Percentiles rank a stretch among this genome's conserved stretches.
Evolutionary conservation across 2,113 vertebrate species (phyloP).

Genomic region (Calonectris borealis): DNA sequence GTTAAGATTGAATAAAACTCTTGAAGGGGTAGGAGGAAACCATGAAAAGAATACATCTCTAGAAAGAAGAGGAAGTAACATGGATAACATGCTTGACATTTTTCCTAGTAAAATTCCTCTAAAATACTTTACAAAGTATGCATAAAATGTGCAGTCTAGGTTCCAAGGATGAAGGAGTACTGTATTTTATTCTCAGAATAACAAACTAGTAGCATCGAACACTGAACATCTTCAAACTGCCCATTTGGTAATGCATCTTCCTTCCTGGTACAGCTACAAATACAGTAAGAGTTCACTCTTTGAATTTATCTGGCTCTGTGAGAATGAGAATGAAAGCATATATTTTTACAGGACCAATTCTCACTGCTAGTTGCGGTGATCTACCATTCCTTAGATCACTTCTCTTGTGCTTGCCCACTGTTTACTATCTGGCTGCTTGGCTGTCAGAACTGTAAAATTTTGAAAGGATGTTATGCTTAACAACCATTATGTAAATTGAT

Average conservation of each 20-base stretch:
- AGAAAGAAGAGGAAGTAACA: background rate
- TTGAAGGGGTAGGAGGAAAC: rapidly evolving
- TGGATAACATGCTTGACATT: rapidly evolving
- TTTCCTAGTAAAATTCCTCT: background rate
- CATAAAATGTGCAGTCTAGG: background rate
- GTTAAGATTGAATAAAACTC: background rate
- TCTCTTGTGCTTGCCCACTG: background rate
- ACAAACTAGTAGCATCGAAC: background rate
- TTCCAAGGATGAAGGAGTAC: background rate
- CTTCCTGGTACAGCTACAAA: background rate
- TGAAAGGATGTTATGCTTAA: background rate
- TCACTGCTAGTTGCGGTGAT: background rate
- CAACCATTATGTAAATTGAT: background rate
- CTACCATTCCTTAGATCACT: background rate
- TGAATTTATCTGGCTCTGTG: background rate
- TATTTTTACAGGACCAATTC: background rate
- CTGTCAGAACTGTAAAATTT: background rate
- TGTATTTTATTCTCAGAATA: background rate
- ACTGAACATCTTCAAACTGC: background rate
- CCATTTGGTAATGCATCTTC: background rate
- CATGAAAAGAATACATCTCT: background rate
- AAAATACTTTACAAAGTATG: background rate
- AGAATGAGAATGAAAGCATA: background rate
- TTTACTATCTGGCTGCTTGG: background rate
- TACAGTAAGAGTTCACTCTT: background rate